Evolutionary conservation across 2,113 vertebrate species (phyloP).

Genomic region (Mus spicilegus): DNA sequence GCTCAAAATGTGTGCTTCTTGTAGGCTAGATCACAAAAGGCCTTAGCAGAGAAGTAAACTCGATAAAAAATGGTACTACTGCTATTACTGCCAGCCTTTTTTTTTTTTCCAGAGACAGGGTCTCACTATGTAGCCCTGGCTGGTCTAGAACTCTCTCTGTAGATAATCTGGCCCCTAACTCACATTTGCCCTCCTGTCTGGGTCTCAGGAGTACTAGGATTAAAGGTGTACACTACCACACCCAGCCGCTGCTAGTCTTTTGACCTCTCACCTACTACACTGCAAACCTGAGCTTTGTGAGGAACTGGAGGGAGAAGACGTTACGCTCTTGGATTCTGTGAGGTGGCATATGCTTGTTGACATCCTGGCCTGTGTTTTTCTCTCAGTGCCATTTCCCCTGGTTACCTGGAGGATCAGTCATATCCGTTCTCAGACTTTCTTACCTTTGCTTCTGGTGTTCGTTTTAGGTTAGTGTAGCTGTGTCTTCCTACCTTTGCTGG

Average conservation of each 20-base stretch:
- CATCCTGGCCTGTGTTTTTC: neutral
- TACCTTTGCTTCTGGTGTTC: neutral
- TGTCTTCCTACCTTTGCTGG: neutral
- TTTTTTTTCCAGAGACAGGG: neutral
- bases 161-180: neutral
- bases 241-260: neutral
- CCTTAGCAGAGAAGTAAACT: neutral
- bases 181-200: neutral
- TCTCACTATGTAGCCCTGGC: neutral
- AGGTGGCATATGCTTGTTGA: neutral
- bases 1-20: neutral
- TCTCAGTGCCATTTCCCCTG: neutral
- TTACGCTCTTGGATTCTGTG: neutral
- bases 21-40: neutral
- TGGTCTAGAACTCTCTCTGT: neutral
- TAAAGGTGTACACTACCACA: neutral
- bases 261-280: neutral
- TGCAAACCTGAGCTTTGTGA: neutral
- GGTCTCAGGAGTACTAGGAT: neutral
- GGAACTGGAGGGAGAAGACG: neutral
- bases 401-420: neutral
- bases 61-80: neutral
- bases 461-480: neutral
- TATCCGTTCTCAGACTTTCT: neutral
- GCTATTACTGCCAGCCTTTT: neutral